Evolutionary conservation across 2,113 vertebrate genomes (phyloP).

Genomic region (Gymnarchus niloticus): DNA sequence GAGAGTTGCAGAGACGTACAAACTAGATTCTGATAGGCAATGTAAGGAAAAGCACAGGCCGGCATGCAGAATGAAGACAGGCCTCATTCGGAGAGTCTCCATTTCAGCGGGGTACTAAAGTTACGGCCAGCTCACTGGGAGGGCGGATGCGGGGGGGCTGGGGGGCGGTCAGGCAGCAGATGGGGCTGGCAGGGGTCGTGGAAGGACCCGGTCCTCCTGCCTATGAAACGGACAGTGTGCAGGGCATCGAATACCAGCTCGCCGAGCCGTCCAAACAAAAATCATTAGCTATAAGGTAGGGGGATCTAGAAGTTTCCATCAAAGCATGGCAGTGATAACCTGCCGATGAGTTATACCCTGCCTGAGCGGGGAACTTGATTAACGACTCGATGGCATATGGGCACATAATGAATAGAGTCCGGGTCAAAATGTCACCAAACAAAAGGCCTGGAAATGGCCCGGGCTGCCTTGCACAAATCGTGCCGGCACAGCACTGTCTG

Average conservation of each 20-base stretch:
- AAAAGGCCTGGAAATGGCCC: conserved; percentile 4
- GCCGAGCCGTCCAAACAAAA: background rate
- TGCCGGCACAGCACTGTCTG: background rate
- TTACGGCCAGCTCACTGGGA: conserved; percentile 3
- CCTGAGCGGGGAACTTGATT: conserved; percentile 16
- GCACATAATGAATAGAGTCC: conserved; percentile 21
- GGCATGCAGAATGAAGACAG: background rate
- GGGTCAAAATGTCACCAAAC: conserved; percentile 30
- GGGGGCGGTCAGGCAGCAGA: background rate
- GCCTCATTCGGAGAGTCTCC: conserved; percentile 32
- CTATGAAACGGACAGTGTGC: background rate
- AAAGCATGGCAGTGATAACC: background rate
- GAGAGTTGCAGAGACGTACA: too few relatives aligned
- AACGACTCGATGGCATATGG: conserved; percentile 32
- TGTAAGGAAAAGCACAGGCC: too few relatives aligned
- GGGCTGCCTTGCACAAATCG: background rate
- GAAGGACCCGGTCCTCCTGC: background rate
- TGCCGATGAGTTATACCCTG: conserved; percentile 5
- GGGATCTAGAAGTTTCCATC: background rate
- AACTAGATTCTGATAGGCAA: too few relatives aligned
- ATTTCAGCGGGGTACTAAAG: conserved; percentile 17
- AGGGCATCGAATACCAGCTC: background rate
- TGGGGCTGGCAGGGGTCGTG: background rate
- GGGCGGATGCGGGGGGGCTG: conserved; percentile 17
- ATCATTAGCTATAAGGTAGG: background rate